Base-by-base conservation (phyloP, 2,797 vertebrate genomes). In the Chiroxiphia lanceolata region DNA sequence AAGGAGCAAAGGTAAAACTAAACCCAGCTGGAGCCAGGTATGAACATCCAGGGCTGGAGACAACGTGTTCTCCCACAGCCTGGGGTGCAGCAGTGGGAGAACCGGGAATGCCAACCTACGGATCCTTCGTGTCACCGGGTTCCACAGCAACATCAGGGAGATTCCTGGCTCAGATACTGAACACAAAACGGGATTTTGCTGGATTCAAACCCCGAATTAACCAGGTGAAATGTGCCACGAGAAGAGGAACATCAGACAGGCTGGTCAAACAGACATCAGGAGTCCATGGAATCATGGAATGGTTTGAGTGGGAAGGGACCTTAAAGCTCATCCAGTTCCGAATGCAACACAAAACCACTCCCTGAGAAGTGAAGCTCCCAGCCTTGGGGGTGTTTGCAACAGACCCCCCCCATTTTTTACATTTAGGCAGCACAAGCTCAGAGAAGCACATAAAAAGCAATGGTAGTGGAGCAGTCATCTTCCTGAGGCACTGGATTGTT, bases 101-200 rank as follows among this genome's bases (percentile, higher is more conserved):
- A 13, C 14, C 3, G 25, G 20, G 51, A 42, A 1, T 1, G 15
- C 25, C 22, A 23, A 20, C 3, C 9, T 2, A 8, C 0, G 3
- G 53, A 9, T 2, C 76, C 50, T 51, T 7, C 2, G 44, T 3
- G 2, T 6, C 16, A 1, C 20, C 20, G 1, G 2, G 21, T 6
- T n/a, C 5, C 81, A 47, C 48, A 4, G 0, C 2, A 21, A 36
- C 33, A 7, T 15, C 15, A 4, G 34, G 33, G 63, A 21, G 1
- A 3, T 2, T 61, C 9, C 65, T 75, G 77, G 29, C 11, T 40
- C n/a, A 29, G 5, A 51, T 1, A 1, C 5, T 8, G 34, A 31
- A 3, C 4, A 10, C 9, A 29, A 47, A 22, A 20, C 1, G 23
- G 56, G 22, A 74, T 19, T 45, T 40, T 3, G 6, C 68, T 18